Percentiles rank a stretch among this genome's conserved stretches.
phyloP scores from a whole-genome alignment of 1,140 invertebrate species.

The Hypsibius dujardini region DNA sequence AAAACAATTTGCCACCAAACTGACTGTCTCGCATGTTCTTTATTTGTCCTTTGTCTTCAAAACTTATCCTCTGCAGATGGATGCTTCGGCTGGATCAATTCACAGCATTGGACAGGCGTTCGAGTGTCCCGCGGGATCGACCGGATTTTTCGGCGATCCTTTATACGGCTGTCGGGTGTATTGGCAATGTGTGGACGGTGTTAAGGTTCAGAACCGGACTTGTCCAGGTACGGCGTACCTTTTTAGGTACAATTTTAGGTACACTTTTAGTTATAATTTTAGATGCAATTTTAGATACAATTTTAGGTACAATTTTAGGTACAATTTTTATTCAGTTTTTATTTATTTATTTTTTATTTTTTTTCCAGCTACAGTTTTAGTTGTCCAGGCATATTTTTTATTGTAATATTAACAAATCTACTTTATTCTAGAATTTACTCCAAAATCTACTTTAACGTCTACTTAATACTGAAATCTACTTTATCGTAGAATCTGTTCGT shows the following conservation, averaged over 20 bases:
- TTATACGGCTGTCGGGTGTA: not conserved
- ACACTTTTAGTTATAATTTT: too few relatives aligned
- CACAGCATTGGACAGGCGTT: not conserved
- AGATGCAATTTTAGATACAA: not conserved
- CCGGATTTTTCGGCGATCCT: conserved; percentile 9
- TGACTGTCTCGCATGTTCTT: not conserved
- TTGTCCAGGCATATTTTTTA: too few relatives aligned
- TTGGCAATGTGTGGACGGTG: not conserved
- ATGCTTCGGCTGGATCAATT: not conserved
- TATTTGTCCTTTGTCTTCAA: not conserved
- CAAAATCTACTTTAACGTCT: too few relatives aligned
- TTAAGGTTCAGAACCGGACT: not conserved
- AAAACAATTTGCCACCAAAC: too few relatives aligned
- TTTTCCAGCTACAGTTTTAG: too few relatives aligned
- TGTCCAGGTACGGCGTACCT: not conserved
- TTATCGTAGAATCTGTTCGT: too few relatives aligned
- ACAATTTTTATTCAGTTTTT: too few relatives aligned
- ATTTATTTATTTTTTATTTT: too few relatives aligned
- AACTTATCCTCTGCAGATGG: not conserved
- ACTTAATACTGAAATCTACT: too few relatives aligned
- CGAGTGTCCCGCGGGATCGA: not conserved
- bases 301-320: not conserved
- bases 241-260: too few relatives aligned
- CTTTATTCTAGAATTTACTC: too few relatives aligned
- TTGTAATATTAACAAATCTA: too few relatives aligned